Evolutionary conservation across 2,113 vertebrate species (phyloP).

Genomic region (Antidorcas marsupialis): DNA sequence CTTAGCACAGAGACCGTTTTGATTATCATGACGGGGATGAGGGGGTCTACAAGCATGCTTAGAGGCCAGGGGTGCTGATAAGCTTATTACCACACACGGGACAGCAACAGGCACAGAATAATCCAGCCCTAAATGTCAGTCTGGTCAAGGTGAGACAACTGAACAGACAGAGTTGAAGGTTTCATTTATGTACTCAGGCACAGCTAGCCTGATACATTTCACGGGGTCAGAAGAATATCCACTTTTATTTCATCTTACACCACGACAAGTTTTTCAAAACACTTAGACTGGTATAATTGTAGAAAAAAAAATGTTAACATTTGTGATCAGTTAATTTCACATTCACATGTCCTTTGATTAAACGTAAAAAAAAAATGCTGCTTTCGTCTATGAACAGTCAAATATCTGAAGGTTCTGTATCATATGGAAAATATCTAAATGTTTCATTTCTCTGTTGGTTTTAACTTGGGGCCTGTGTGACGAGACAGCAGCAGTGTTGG

Average conservation of each 20-base stretch:
- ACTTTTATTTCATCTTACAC: not conserved
- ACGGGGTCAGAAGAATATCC: not conserved
- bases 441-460: not conserved
- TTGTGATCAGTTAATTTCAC: not conserved
- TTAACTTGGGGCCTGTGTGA: not conserved
- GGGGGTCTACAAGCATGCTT: not conserved
- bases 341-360: not conserved
- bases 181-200: accelerated
- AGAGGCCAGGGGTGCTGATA: not conserved
- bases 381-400: not conserved
- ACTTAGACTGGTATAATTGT: not conserved
- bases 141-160: accelerated
- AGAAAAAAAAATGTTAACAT: not conserved
- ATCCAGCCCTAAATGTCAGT: not conserved
- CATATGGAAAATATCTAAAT: not conserved
- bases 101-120: too few relatives aligned
- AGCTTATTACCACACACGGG: not conserved
- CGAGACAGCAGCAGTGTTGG: accelerated
- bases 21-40: too few relatives aligned
- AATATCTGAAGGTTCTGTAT: not conserved
- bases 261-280: not conserved
- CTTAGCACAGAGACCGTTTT: not conserved
- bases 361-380: not conserved
- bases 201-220: not conserved
- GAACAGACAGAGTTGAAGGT: accelerated